Percentiles rank a stretch among this genome's conserved stretches.
Evolutionary conservation across 2,113 vertebrate genomes (phyloP).

Genomic region (Osmerus eperlanus): DNA sequence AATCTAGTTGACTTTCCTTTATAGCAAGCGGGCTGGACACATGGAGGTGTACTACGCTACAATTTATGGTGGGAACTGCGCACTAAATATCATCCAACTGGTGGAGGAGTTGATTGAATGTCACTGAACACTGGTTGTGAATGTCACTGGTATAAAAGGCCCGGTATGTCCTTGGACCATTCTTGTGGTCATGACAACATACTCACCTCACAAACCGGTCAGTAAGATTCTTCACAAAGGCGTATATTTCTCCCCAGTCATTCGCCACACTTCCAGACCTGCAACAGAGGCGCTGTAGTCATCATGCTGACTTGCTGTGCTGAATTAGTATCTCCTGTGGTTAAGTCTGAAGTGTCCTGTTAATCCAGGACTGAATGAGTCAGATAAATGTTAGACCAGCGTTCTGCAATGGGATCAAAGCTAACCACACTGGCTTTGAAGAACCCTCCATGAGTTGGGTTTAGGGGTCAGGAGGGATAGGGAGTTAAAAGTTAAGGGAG

Average conservation of each 20-base stretch:
- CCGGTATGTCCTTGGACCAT: neutral
- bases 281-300: constrained; percentile 37
- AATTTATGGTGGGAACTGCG: too few species aligned
- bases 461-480: neutral
- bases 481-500: neutral
- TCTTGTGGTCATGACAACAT: neutral
- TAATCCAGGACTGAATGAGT: neutral
- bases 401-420: neutral
- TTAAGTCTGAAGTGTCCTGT: neutral
- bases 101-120: neutral
- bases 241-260: constrained; percentile 87
- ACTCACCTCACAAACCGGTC: constrained; percentile 90
- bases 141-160: too few species aligned
- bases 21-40: neutral
- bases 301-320: neutral
- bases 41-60: neutral
- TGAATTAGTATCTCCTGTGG: neutral
- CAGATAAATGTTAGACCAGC: neutral
- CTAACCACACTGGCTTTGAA: constrained; percentile 10
- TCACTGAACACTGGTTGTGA: neutral
- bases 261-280: constrained; percentile 86
- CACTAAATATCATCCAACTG: too few species aligned
- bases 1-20: neutral
- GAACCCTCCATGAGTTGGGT: neutral
- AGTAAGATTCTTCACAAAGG: constrained; percentile 86